These are phyloP conservation scores for Mactromeris polynyma DNA, from an alignment of 2,888 invertebrate species.

Conservation along the genomic window DNA sequence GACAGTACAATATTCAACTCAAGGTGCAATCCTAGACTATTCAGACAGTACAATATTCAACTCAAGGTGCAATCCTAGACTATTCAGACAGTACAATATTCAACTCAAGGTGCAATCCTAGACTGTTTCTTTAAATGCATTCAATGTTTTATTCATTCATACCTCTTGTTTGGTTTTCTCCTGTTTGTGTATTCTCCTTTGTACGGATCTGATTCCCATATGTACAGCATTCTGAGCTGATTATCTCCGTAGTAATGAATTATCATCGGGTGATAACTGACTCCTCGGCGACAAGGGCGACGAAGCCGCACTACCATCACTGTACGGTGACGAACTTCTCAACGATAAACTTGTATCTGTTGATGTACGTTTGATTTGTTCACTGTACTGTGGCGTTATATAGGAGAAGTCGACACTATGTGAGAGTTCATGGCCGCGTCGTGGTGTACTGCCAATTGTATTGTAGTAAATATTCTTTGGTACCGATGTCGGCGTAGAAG, in stretches of 20 bases:
- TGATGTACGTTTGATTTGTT: conserved; percentile 76
- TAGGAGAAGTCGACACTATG: conserved; percentile 81
- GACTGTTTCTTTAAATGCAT: too few relatives aligned
- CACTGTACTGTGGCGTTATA: conserved; percentile 68
- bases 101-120: too few relatives aligned
- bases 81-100: too few relatives aligned
- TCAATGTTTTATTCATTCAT: conserved; percentile 20
- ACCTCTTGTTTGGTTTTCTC: conserved; percentile 84
- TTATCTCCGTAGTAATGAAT: conserved; percentile 70
- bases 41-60: too few relatives aligned
- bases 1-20: too few relatives aligned
- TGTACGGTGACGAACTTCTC: conserved; percentile 63
- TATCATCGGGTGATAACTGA: conserved; percentile 70
- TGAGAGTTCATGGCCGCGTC: conserved; percentile 77
- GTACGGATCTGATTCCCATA: conserved; percentile 84
- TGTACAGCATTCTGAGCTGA: conserved; percentile 82
- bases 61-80: too few relatives aligned
- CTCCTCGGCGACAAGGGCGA: conserved; percentile 53
- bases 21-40: too few relatives aligned
- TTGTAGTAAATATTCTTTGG: conserved; percentile 62
- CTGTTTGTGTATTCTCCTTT: conserved; percentile 83
- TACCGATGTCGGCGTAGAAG: conserved; percentile 39
- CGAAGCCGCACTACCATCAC: conserved; percentile 57
- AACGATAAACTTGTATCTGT: conserved; percentile 80
- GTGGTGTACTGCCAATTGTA: conserved; percentile 69